Evolutionary conservation across 37 sponge, comb jelly and placozoan genomes (phyloP).

Genomic region (Beroe forskalii): DNA sequence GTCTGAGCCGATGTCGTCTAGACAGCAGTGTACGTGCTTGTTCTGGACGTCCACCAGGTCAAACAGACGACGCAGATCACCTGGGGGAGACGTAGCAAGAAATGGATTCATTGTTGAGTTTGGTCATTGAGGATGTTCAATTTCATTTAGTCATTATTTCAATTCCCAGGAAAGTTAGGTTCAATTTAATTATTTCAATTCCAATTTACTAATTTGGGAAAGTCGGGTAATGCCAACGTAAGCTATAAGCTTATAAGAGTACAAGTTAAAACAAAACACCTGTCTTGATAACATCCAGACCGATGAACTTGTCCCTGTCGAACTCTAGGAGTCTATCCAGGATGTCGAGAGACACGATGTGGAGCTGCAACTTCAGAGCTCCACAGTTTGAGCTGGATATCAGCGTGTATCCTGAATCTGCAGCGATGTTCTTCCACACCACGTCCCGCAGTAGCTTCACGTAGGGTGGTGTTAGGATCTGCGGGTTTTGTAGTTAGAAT

Average conservation of each 20-base stretch:
- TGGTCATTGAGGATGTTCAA: background rate
- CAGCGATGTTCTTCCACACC: background rate
- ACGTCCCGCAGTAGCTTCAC: background rate
- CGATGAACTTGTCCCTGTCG: conserved; percentile 9
- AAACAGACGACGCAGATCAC: background rate
- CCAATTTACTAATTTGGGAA: too few relatives aligned
- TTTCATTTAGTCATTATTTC: background rate
- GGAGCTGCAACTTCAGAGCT: conserved; percentile 10
- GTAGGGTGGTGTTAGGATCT: background rate
- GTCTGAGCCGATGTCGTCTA: background rate
- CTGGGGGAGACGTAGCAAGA: background rate
- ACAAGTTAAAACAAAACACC: too few relatives aligned
- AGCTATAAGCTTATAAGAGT: too few relatives aligned
- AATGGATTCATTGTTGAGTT: background rate
- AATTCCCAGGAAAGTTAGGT: background rate
- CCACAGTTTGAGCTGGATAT: background rate
- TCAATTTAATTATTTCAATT: too few relatives aligned
- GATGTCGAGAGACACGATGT: background rate
- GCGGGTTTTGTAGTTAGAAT: too few relatives aligned
- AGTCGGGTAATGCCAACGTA: too few relatives aligned
- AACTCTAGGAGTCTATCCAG: background rate
- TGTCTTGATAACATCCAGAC: background rate
- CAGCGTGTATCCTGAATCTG: background rate
- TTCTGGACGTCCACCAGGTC: conserved; percentile 4
- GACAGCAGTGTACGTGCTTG: conserved; percentile 47